phyloP scores from a whole-genome alignment of 2,888 invertebrate species.

The Dyspetes luteomarginatus region DNA sequence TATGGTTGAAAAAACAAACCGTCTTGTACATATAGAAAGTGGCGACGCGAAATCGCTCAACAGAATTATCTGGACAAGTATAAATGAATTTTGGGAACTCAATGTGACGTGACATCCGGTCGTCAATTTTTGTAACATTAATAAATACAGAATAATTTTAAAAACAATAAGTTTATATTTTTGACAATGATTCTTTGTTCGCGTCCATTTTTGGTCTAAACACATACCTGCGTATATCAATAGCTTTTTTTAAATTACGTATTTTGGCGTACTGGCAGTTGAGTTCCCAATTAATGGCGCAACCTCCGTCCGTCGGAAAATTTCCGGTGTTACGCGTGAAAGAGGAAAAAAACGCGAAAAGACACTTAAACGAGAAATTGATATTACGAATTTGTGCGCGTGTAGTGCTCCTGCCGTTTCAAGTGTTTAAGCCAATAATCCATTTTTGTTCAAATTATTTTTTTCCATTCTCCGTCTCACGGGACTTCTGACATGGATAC shows the following conservation, averaged over 20 bases:
- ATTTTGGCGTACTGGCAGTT: not conserved
- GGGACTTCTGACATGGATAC: conserved; percentile 40
- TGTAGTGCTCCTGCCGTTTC: conserved; percentile 33
- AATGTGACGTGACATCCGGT: not conserved
- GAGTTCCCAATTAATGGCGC: conserved; percentile 45
- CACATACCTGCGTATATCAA: not conserved
- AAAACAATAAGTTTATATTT: no score
- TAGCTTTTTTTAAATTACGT: not conserved
- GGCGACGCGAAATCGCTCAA: no score
- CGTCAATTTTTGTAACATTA: not conserved
- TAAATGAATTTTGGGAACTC: not conserved
- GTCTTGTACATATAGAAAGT: conserved; percentile 29
- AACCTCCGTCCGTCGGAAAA: conserved; percentile 64
- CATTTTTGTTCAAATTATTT: not conserved
- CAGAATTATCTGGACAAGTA: not conserved
- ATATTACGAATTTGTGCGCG: conserved; percentile 26
- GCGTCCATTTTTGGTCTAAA: not conserved
- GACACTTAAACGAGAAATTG: not conserved
- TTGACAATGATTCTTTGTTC: not conserved
- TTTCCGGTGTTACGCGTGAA: conserved; percentile 47
- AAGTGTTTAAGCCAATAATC: conserved; percentile 5
- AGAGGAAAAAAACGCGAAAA: conserved; percentile 29
- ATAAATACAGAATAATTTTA: not conserved
- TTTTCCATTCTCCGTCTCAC: not conserved
- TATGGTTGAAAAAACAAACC: not conserved